A percentile compares a stretch with the other conserved stretches of the same genome.
Evolutionary conservation across 2,113 vertebrate genomes (phyloP).

Genomic region (Psilopsiagon aurifrons): DNA sequence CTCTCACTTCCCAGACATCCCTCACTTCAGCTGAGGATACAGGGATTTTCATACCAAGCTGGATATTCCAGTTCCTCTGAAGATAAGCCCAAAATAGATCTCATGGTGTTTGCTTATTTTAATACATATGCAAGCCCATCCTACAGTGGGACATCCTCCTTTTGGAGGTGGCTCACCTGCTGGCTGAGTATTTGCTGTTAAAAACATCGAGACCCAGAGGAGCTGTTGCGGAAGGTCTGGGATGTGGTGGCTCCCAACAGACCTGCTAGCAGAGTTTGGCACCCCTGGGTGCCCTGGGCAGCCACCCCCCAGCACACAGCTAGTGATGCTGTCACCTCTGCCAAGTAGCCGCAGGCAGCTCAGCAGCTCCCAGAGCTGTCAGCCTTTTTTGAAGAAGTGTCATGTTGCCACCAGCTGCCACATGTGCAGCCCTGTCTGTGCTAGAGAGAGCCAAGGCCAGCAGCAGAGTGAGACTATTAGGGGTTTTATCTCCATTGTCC

Average conservation of each 20-base stretch:
- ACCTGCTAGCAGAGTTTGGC: background rate
- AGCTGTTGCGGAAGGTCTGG: constrained; percentile 57
- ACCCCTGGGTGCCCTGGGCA: background rate
- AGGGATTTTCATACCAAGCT: background rate
- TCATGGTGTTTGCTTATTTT: constrained; percentile 56
- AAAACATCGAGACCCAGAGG: constrained; percentile 46
- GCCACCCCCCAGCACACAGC: fast-evolving
- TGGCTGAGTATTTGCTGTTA: constrained; percentile 55
- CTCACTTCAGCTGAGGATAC: background rate
- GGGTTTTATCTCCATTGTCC: background rate
- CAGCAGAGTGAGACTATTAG: background rate
- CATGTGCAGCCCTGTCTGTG: background rate
- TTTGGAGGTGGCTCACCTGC: constrained; percentile 52
- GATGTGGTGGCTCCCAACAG: constrained; percentile 44
- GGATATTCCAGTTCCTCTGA: background rate
- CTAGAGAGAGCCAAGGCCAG: background rate
- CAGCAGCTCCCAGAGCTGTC: background rate
- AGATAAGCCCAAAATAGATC: background rate
- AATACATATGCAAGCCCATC: constrained; percentile 44
- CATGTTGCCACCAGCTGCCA: fast-evolving
- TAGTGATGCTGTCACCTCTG: fast-evolving
- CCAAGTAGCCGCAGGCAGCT: background rate
- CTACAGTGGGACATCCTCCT: constrained; percentile 70
- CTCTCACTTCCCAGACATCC: background rate
- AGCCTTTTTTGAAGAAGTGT: background rate